Base-by-base conservation (phyloP, 2,888 invertebrate genomes). In the Ichneumoninae sp. region DNA sequence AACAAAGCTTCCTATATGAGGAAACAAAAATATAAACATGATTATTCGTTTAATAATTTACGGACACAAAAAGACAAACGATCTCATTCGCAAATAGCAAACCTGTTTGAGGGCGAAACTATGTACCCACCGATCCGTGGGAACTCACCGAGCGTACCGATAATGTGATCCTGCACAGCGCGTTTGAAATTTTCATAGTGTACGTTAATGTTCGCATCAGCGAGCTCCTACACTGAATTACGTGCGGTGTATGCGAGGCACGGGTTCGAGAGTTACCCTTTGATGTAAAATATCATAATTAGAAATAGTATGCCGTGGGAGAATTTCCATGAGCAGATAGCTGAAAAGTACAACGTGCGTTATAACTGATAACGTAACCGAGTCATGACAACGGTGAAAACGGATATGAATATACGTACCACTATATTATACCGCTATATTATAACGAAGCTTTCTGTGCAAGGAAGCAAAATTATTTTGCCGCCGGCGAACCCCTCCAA, bases 201-300 rank as follows among this genome's bases (percentile, higher is more conserved):
- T 13, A 60, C 13, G 4, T 60, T 30, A 26, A 60, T 60, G 10
- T 30, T 5, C 26, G 30, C 60, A 30, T 33, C 63, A 33, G 63
- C 63, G 13, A 63, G 10, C 16, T 68, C 19, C 19, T 2, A 13
- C 8, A 22, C 19, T 44, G 5, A 3, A 30, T 26, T 13, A 26
- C 10, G 26, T 26, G 4, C 6, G 13, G 60, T 26, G 26, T 60
- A 26, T 30, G 22, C 26, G 10, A 30, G 3, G 3, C 36, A 36
- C 13, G 16, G 16, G 47, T 6, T 7, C 22, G 47, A 47, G 69
- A 16, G 47, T 22, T 36, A 33, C 36, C 57, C 77, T 77, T 68
- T 77, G 68, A 68, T 19, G 44, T 77, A 50, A 77, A 77, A 77
- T 69, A 68, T 76, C 66, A 66, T 68, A 77, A 77, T 77, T 77